A percentile compares a stretch with the other conserved stretches of the same genome.
These are phyloP conservation scores for Leptinotarsa peninsularis DNA, from an alignment of 2,888 invertebrate species.

Conservation along the genomic window DNA sequence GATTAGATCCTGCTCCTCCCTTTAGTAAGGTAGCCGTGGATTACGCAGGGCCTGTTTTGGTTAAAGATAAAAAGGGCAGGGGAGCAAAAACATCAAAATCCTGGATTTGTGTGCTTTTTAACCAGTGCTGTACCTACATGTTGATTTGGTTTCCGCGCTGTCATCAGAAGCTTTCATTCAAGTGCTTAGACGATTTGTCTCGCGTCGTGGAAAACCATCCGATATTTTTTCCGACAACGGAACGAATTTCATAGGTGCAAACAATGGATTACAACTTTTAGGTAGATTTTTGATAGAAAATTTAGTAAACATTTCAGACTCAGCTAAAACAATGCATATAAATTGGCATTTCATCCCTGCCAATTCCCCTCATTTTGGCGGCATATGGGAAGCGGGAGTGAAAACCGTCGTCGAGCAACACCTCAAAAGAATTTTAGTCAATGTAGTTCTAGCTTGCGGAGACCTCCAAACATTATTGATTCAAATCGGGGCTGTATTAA, in stretches of 20 bases:
- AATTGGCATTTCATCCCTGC: constrained; percentile 42
- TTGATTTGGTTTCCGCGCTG: background rate
- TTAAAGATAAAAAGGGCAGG: background rate
- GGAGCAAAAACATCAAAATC: background rate
- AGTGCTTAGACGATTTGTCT: background rate
- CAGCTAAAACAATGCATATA: background rate
- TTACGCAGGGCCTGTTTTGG: constrained; percentile 31
- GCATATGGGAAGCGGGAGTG: constrained; percentile 14
- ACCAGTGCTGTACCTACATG: background rate
- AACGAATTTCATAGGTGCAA: background rate
- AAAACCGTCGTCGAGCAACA: constrained; percentile 2
- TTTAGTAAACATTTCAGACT: background rate
- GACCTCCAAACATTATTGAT: too few relatives aligned
- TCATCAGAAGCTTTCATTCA: background rate
- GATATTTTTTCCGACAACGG: background rate
- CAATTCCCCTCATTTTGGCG: constrained; percentile 37
- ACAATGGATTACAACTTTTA: background rate
- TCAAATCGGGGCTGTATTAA: too few relatives aligned
- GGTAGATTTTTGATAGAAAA: constrained; percentile 16
- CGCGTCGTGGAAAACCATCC: background rate
- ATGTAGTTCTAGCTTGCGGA: background rate
- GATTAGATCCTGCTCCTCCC: constrained; percentile 38
- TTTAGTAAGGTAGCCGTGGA: constrained; percentile 44
- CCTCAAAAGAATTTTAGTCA: background rate
- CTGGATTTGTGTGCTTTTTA: background rate